These are phyloP conservation scores for Tenthredo livida DNA, from an alignment of 2,888 invertebrate genomes.

Conservation along the genomic window DNA sequence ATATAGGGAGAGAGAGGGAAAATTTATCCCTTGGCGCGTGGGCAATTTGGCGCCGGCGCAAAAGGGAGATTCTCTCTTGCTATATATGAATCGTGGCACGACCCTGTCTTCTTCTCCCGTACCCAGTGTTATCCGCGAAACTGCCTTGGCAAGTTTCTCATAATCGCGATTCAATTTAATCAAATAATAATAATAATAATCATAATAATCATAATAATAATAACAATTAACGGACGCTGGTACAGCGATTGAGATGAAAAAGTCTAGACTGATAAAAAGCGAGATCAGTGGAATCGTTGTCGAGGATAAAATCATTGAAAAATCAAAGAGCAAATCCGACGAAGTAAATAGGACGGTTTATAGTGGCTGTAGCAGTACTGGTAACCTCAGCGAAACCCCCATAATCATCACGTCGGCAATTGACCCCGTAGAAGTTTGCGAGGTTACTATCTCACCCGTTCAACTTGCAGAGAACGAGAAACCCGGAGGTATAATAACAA, in stretches of 20 bases:
- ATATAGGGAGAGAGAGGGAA: neutral
- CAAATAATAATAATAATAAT: neutral
- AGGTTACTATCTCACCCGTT: conserved; percentile 62
- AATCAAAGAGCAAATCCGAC: neutral
- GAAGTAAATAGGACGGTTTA: neutral
- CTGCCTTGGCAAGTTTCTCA: neutral
- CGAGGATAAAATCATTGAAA: neutral
- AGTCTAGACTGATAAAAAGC: neutral
- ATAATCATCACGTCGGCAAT: conserved; percentile 51
- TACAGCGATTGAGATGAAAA: conserved; percentile 43
- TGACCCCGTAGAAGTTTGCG: conserved; percentile 66
- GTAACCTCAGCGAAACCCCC: neutral
- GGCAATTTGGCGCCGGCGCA: conserved; percentile 29
- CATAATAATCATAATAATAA: conserved; percentile 26
- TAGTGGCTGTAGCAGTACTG: neutral
- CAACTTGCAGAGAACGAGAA: neutral
- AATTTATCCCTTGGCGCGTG: neutral
- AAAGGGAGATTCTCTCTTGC: neutral
- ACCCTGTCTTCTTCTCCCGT: conserved; percentile 39
- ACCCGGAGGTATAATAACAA: neutral
- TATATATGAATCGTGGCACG: conserved; percentile 11
- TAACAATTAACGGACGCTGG: conserved; percentile 50
- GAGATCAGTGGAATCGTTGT: neutral
- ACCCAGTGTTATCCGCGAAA: conserved; percentile 1
- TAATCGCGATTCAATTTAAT: neutral